Base-by-base conservation (phyloP, 1,140 invertebrate genomes). In the Patella vulgata region DNA sequence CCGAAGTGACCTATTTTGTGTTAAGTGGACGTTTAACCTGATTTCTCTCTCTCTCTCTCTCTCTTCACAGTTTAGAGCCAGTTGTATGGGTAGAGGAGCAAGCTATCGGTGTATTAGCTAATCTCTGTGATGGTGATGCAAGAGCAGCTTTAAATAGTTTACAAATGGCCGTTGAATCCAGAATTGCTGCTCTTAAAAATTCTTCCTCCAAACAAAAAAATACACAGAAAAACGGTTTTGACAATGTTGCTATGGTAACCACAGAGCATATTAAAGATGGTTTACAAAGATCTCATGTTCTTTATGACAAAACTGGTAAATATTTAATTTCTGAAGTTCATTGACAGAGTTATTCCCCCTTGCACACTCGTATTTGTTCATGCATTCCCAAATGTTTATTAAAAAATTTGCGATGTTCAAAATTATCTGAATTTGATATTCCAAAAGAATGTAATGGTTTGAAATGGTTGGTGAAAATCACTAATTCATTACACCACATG, bases 41-140 rank as follows among this genome's bases (percentile, higher is more conserved):
- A n/a, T n/a, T n/a, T n/a, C n/a, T n/a, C n/a, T n/a, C n/a, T n/a
- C n/a, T n/a, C n/a, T n/a, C n/a, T n/a, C n/a, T n/a, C n/a, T n/a
- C n/a, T n/a, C n/a, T n/a, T 43, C 42, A 4, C 30, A 12, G 17
- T 28, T 31, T 25, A 44, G 63, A 63, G 19, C 55, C 50, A 31
- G 39, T 39, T 28, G 66, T 73, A 14, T 70, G 27, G 46, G 87
- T 93, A 56, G 89, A 91, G 73, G 78, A 86, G 55, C 82, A 85
- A 50, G 90, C 91, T 1, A 72, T 93, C 50, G 74, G 87, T 60
- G 91, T 89, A 87, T 77, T 94, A 31, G 89, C 91, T 17, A 89
- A 90, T 77, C 88, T 92, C 43, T 90, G 89, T 75, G 92, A 93
- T 85, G 93, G 93, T 11, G 93, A 94, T 87, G 92, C 91, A 1